phyloP scores from a whole-genome alignment of 2,888 invertebrate species.

The Ypsolopha sequella region DNA sequence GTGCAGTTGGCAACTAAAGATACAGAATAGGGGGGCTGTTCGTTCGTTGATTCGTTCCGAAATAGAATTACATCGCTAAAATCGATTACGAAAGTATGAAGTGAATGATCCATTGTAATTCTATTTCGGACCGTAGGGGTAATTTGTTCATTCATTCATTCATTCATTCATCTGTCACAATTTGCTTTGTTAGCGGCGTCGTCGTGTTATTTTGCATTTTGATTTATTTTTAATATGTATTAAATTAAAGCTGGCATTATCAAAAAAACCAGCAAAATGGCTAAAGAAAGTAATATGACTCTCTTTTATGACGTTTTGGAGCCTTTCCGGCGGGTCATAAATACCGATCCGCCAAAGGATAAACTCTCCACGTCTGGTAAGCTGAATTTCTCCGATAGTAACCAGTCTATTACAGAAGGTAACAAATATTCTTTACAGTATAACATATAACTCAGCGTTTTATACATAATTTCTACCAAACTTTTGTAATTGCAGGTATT shows the following conservation, averaged over 20 bases:
- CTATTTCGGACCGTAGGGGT: too few relatives aligned
- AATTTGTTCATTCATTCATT: too few relatives aligned
- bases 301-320: slow-evolving; percentile 56
- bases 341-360: slow-evolving; percentile 58
- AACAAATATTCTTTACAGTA: slow-evolving; percentile 7
- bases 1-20: too few relatives aligned
- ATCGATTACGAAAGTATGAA: too few relatives aligned
- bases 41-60: too few relatives aligned
- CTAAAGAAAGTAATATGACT: slow-evolving; percentile 59
- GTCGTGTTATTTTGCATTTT: too few relatives aligned
- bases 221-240: neutral
- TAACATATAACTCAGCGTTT: neutral
- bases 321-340: slow-evolving; percentile 59
- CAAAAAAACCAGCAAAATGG: slow-evolving; percentile 26
- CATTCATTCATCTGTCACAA: too few relatives aligned
- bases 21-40: too few relatives aligned
- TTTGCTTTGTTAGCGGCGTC: too few relatives aligned
- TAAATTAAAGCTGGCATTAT: slow-evolving; percentile 2
- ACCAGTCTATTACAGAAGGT: slow-evolving; percentile 57
- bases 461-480: neutral
- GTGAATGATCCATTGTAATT: too few relatives aligned
- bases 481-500: slow-evolving; percentile 25
- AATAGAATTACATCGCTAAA: too few relatives aligned
- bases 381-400: slow-evolving; percentile 60
- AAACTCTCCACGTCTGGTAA: slow-evolving; percentile 52